These are phyloP conservation scores for Felis chaus DNA, from an alignment of 2,113 vertebrate species.

Conservation along the genomic window DNA sequence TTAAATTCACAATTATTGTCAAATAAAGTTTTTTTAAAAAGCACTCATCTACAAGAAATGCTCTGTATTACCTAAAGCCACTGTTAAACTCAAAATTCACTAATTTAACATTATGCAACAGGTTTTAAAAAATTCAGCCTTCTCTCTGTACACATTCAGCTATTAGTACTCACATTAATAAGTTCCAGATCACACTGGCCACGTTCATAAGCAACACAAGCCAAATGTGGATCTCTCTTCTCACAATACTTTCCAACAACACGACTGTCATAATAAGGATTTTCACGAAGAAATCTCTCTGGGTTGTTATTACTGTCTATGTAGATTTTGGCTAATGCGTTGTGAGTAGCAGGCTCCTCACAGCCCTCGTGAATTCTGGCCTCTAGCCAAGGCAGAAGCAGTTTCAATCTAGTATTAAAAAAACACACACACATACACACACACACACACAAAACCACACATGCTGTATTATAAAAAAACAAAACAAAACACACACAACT, in stretches of 20 bases:
- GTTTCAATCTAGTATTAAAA: constrained; percentile 90
- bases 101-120: background rate
- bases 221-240: constrained; percentile 98
- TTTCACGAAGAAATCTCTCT: constrained; percentile 97
- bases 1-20: background rate
- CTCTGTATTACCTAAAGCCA: background rate
- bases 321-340: constrained; percentile 98
- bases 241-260: constrained; percentile 99
- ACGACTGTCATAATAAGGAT: constrained; percentile 96
- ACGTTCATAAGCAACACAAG: constrained; percentile 97
- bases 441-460: background rate
- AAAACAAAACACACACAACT: background rate
- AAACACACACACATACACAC: background rate
- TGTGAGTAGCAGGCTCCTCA: constrained; percentile 98
- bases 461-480: background rate
- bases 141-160: background rate
- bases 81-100: background rate
- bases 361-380: constrained; percentile 98
- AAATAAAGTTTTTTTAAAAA: constrained; percentile 15
- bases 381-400: constrained; percentile 97
- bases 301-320: constrained; percentile 99
- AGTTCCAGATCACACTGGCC: constrained; percentile 98
- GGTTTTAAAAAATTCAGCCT: background rate
- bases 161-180: constrained; percentile 90
- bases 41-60: background rate